Evolutionary conservation across 2,113 vertebrate species (phyloP), one percentile per base, ranked within the genome.

Genomic region (Mesocricetus auratus): DNA sequence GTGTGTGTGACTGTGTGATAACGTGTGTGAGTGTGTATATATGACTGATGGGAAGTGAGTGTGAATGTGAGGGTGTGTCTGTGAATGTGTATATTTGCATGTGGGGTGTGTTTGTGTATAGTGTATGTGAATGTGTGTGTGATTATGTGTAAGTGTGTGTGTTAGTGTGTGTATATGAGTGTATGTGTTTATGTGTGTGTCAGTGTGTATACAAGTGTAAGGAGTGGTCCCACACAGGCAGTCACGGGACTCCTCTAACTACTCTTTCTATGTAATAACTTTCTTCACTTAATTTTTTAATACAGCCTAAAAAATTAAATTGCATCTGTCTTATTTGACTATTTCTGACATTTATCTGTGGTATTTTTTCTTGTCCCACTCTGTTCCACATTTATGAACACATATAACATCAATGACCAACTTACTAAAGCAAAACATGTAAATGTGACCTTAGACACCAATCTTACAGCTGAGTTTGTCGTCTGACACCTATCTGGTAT

Each of bases 341-440:
- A 75, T 62, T 96, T 86, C 24, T 47, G 87, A 3, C 2, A 31
- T 4, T 81, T 71, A 71, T 92, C 45, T 68, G 3, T 17, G 33
- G 15, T 62, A 53, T 39, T 88, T 71, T 73, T 60, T 56, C 47
- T 78, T 73, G 21, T 66, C 10, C 74, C 36, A 77, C 5, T 75
- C 69, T 93, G 39, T 36, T 50, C 16, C 19, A 69, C 15, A 3
- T 90, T 90, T 75, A 81, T 21, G 47, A 92, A 26, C 16, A 33
- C 56, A 64, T 75, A 89, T 12, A 69, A 83, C 89, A 92, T 5
- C 90, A 24, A 42, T 31, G 19, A 29, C 11, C 21, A 74, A 50
- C 89, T 75, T 71, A 22, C 71, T 71, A 92, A 93, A 90, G 71
- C 92, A 66, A 90, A 12, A 81, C 12, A 68, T 73, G 16, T 58